phyloP scores from a whole-genome alignment of 2,888 invertebrate genomes.

The Bugulina stolonifera region DNA sequence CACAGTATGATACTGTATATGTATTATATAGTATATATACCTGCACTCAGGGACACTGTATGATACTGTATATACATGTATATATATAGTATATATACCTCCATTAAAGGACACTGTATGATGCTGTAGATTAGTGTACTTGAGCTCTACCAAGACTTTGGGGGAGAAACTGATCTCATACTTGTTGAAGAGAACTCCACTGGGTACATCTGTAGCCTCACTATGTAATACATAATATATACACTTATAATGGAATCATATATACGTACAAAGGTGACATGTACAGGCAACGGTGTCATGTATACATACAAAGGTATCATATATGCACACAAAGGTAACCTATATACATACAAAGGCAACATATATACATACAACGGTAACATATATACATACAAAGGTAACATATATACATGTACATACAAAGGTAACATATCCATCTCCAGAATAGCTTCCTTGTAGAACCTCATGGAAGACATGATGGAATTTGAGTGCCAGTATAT shows the following conservation, averaged over 20 bases:
- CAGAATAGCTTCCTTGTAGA: conserved; percentile 63
- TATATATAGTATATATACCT: conserved; percentile 13
- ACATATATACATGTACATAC: not conserved
- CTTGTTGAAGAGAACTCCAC: not conserved
- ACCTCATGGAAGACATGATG: conserved; percentile 68
- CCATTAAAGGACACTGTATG: not conserved
- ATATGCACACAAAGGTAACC: not conserved
- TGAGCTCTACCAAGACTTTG: not conserved
- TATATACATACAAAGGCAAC: too few species aligned
- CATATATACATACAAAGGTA: conserved; percentile 7
- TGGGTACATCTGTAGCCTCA: not conserved
- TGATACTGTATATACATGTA: too few species aligned
- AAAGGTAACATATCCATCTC: not conserved
- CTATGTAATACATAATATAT: not conserved
- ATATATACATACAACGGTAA: not conserved
- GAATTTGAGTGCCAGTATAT: conserved; percentile 72
- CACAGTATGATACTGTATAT: not conserved
- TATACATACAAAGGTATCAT: not conserved
- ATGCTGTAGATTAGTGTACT: not conserved
- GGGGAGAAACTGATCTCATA: conserved; percentile 1
- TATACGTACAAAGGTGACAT: not conserved
- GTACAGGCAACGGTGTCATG: not conserved
- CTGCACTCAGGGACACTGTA: too few species aligned
- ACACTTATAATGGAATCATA: not conserved
- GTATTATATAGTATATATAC: too few species aligned